These are phyloP conservation scores for Pygoscelis antarcticus DNA, from an alignment of 2,113 vertebrate genomes.

Conservation along the genomic window DNA sequence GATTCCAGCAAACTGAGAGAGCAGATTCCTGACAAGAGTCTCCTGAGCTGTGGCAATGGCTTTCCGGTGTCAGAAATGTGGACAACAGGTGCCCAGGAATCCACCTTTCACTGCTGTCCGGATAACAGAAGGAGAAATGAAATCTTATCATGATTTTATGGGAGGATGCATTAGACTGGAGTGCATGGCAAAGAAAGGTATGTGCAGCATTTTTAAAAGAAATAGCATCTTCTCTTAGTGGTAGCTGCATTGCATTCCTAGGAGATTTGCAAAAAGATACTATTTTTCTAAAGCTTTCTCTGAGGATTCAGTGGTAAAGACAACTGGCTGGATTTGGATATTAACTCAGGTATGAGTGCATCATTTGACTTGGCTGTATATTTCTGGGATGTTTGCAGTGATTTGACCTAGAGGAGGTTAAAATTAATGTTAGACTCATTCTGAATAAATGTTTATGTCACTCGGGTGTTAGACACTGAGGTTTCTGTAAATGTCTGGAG, in stretches of 20 bases:
- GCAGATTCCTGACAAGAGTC: background rate
- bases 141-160: constrained; percentile 84
- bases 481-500: background rate
- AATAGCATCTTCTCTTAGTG: background rate
- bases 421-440: background rate
- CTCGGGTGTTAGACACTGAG: accelerated
- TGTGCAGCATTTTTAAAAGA: constrained; percentile 45
- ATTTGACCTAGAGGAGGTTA: background rate
- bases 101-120: constrained; percentile 76
- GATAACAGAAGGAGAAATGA: constrained; percentile 89
- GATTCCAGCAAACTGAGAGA: constrained; percentile 10
- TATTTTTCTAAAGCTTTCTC: background rate
- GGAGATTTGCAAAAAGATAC: background rate
- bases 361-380: background rate
- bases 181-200: constrained; percentile 78
- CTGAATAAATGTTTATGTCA: background rate
- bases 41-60: constrained; percentile 45
- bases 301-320: background rate
- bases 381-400: background rate
- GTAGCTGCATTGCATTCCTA: background rate
- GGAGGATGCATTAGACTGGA: constrained; percentile 77
- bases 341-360: background rate
- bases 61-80: constrained; percentile 70
- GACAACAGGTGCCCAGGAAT: constrained; percentile 61
- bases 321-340: background rate